These are phyloP conservation scores for Leuctra nigra DNA, from an alignment of 2,888 invertebrate genomes.

Conservation along the genomic window DNA sequence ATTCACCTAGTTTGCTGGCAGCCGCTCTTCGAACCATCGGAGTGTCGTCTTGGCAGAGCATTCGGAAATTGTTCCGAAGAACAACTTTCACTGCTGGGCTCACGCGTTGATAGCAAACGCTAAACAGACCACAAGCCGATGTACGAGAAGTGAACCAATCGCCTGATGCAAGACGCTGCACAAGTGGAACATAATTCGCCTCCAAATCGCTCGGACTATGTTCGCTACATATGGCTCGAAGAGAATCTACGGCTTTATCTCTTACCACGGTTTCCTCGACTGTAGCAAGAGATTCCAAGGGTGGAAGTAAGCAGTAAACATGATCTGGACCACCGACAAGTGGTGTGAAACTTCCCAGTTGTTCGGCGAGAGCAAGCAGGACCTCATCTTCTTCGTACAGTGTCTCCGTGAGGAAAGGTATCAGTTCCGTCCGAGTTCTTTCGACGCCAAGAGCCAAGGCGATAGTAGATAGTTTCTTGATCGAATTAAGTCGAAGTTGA, in stretches of 20 bases:
- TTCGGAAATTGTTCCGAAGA: conserved; percentile 82
- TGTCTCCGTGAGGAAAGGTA: conserved; percentile 97
- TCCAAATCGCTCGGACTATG: conserved; percentile 91
- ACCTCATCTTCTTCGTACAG: conserved; percentile 99
- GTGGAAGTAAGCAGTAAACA: conserved; percentile 89
- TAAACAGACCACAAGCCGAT: conserved; percentile 87
- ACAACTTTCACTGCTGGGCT: conserved; percentile 65
- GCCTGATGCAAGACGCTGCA: conserved; percentile 86
- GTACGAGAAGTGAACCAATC: conserved; percentile 96
- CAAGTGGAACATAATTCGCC: conserved; percentile 90
- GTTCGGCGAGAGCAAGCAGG: conserved; percentile 92
- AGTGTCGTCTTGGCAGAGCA: conserved; percentile 96
- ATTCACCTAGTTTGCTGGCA: conserved; percentile 94
- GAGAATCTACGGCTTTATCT: conserved; percentile 96
- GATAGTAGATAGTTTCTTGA: conserved; percentile 97
- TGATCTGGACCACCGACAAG: conserved; percentile 95
- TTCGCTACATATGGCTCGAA: conserved; percentile 85
- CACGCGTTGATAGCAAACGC: conserved; percentile 70
- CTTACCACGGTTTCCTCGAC: conserved; percentile 99
- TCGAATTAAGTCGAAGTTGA: conserved; percentile 93
- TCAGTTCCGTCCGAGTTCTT: conserved; percentile 88
- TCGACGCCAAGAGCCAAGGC: conserved; percentile 96
- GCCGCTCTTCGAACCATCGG: conserved; percentile 99
- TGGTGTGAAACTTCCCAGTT: conserved; percentile 91
- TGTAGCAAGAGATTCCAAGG: conserved; percentile 92